Evolutionary conservation across 1,140 invertebrate genomes (phyloP), one percentile per base, ranked within the genome.

Genomic region (Agrypnia vestita): DNA sequence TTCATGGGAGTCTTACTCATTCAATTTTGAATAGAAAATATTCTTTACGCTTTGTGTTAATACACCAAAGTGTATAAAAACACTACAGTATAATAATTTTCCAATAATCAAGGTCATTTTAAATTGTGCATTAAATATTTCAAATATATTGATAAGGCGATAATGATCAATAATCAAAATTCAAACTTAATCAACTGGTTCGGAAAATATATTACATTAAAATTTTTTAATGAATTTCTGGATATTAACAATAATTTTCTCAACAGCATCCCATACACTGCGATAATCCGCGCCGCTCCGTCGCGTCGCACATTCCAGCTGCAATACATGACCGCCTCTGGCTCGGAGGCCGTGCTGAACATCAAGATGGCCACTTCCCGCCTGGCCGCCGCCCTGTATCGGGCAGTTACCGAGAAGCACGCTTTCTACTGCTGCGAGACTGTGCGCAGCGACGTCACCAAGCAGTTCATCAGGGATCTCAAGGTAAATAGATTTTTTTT

Each of bases 341-440:
- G 93, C 21, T 90, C 92, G 79, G 92, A 93, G 84, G 91, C 92
- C 12, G 90, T 92, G 25, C 88, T 96, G 55, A 93, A 95, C 84
- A 93, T 96, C 79, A 96, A 96, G 88, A 91, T 97, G 86, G 92
- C 94, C 80, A 96, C 94, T 64, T 93, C 92, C 64, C 92, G 93
- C 21, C 92, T 94, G 15, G 95, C 96, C 9, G 94, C 93, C 15
- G 94, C 94, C 47, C 88, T 97, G 1, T 97, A 97, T 86, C 90
- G 96, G 55, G 95, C 95, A n/a, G 94, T 97, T 71, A 97, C 96
- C 0, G 96, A 97, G 87, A 96, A 96, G 84, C 96, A 97, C 85
- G 96, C 95, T 4, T 97, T 97, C 89, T 97, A 96, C 86, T 96
- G 95, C 84, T 97, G 96, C 88, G 96, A 97, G 86, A 97, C 96